Conservation (phyloP, 1,140 invertebrate species). For the Calycopis cecrops region DNA sequence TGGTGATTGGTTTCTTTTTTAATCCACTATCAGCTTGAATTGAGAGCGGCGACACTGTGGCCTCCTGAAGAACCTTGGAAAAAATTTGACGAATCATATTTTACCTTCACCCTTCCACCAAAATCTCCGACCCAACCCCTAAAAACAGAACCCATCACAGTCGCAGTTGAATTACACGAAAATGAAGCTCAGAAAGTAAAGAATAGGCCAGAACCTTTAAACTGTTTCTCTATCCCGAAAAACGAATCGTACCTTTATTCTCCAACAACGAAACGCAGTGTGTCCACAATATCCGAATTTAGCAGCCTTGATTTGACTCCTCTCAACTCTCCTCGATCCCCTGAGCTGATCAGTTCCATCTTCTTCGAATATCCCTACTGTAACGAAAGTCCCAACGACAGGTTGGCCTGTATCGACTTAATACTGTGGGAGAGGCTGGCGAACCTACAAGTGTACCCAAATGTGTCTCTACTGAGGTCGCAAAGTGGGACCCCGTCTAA, state of each 20-base stretch:
- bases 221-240: conserved; percentile 21
- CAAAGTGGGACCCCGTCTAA: conserved; percentile 44
- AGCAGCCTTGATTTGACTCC: conserved; percentile 38
- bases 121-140: conserved; percentile 16
- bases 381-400: conserved; percentile 33
- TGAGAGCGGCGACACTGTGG: conserved; percentile 53
- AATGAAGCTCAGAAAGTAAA: conserved; percentile 40
- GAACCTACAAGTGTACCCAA: conserved; percentile 49
- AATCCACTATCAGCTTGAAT: conserved; percentile 62
- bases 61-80: conserved; percentile 52
- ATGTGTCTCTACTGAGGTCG: conserved; percentile 43
- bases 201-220: neutral
- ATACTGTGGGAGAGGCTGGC: conserved; percentile 66
- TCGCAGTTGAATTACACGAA: conserved; percentile 47
- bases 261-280: conserved; percentile 37
- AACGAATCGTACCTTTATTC: conserved; percentile 52
- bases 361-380: conserved; percentile 53
- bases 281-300: conserved; percentile 54
- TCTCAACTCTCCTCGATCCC: conserved; percentile 37
- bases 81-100: conserved; percentile 52
- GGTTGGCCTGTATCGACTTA: conserved; percentile 57
- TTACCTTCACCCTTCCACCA: conserved; percentile 34
- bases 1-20: conserved; percentile 45
- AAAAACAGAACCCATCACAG: conserved; percentile 29
- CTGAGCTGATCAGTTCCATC: conserved; percentile 58